Base-by-base conservation (phyloP, 2,797 vertebrate species). In the Danio jaintianensis region DNA sequence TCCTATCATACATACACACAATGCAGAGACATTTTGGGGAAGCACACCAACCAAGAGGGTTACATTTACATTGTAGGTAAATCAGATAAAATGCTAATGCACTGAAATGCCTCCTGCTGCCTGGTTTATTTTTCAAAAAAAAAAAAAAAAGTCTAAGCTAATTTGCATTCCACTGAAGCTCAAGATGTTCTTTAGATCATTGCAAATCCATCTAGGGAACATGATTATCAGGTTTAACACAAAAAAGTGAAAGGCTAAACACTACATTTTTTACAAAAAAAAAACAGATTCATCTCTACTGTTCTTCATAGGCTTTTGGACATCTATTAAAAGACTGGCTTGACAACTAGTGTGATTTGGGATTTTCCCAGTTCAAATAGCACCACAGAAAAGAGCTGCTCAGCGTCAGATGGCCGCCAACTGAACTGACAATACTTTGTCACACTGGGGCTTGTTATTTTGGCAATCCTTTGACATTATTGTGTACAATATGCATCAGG, bases 391-490 rank as follows among this genome's bases (percentile, higher is more conserved):
- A 12, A 70, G 50, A 55, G 47, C 48, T 40, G 29, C 36, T 40
- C 3, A 5, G 20, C 2, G 5, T 50, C 45, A 50, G 43, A 50
- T 50, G 36, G 36, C 69, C 7, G 12, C 50, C n/a, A 13, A 71
- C 22, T 10, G 38, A 71, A 22, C 69, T 71, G 50, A 53, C 36
- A 20, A 10, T 40, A 8, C 50, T 56, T 45, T 58, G 18, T 58
- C 69, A 45, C 4, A 20, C 18, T 43, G 18, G 18, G 52, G 62
- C 61, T 43, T 63, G 48, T 42, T 52, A 67, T 69, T 69, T 69
- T 69, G 16, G 16, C 55, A 36, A 50, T 55, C 11, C 38, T 64
- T 59, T 29, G 7, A 13, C 29, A 69, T 69, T 48, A 69, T 10
- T 12, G 16, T 38, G 45, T 15, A 10, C 63, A 59, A 58, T 59